These are phyloP conservation scores for Camponotus vicinus DNA, from an alignment of 1,140 invertebrate genomes.

Conservation along the genomic window DNA sequence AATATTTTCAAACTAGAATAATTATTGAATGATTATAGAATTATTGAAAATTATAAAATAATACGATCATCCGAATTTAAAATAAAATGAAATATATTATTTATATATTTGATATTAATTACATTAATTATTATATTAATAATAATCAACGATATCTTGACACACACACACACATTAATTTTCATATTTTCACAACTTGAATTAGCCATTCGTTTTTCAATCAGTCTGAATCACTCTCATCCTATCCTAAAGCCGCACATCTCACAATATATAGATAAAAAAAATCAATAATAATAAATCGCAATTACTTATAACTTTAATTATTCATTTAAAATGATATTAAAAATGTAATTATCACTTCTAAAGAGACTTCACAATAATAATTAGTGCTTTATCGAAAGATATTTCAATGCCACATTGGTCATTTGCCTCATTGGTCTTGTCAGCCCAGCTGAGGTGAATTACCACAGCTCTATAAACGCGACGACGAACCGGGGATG, in stretches of 20 bases:
- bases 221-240: neutral
- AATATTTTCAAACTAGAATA: neutral
- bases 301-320: neutral
- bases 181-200: neutral
- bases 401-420: neutral
- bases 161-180: too few species aligned
- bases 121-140: neutral
- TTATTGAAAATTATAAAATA: neutral
- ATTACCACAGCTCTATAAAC: neutral
- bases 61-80: neutral
- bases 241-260: neutral
- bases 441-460: neutral
- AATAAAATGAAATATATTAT: neutral
- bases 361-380: neutral
- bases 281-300: constrained; percentile 9
- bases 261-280: constrained; percentile 5
- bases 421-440: neutral
- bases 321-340: neutral
- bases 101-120: neutral
- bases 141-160: neutral
- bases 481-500: neutral
- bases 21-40: too few species aligned
- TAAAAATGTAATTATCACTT: neutral
- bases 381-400: neutral
- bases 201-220: neutral